A percentile compares a stretch with the other conserved stretches of the same genome.
Evolutionary conservation across 2,888 invertebrate genomes (phyloP).

Genomic region (Zootermopsis nevadensis): DNA sequence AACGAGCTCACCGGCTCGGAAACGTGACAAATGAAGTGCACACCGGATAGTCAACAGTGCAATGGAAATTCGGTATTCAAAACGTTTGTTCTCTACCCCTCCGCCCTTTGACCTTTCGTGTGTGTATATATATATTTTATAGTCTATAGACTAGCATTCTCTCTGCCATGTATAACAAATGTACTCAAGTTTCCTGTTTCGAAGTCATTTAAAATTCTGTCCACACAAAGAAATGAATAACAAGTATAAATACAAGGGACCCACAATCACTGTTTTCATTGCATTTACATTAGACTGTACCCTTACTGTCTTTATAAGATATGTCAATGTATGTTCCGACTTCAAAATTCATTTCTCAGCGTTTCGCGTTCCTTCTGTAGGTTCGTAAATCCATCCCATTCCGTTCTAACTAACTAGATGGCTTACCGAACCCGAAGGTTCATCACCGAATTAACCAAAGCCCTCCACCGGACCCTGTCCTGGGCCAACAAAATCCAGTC

Average conservation of each 20-base stretch:
- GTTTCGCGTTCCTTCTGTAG: too few species aligned
- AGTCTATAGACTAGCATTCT: conserved; percentile 5
- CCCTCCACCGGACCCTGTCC: too few species aligned
- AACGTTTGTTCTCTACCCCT: conserved; percentile 49
- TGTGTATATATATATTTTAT: conserved; percentile 15
- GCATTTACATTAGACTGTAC: too few species aligned
- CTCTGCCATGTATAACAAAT: neutral
- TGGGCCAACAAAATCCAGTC: too few species aligned
- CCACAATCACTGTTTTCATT: neutral
- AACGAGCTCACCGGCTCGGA: conserved; percentile 50
- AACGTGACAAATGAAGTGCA: conserved; percentile 52
- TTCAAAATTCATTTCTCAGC: too few species aligned
- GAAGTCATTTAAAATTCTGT: conserved; percentile 43
- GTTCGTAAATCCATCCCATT: too few species aligned
- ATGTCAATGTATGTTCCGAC: too few species aligned
- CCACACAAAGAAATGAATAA: conserved; percentile 47
- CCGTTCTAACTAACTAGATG: too few species aligned
- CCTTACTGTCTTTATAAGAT: too few species aligned
- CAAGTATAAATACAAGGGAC: conserved; percentile 22
- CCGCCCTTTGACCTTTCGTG: neutral
- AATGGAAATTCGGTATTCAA: conserved; percentile 52
- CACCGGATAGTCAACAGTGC: conserved; percentile 52
- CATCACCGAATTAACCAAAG: too few species aligned
- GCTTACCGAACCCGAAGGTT: too few species aligned
- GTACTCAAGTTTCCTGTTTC: conserved; percentile 18